Conservation (phyloP, 2,797 vertebrate genomes). For the Pangasius sanitwongsei region DNA sequence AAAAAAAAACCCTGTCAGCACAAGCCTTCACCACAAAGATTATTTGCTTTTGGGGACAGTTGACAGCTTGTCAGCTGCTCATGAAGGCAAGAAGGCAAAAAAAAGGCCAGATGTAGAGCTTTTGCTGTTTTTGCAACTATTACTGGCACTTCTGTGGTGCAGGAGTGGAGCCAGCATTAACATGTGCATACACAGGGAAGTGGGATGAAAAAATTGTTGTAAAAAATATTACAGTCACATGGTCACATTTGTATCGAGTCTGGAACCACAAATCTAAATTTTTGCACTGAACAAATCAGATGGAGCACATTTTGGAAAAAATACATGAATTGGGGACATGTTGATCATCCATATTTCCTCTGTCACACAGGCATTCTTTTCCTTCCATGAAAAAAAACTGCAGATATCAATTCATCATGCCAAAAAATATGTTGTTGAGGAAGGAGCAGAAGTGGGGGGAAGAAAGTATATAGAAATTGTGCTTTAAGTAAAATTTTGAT, state of each 20-base stretch:
- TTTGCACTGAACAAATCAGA: background rate
- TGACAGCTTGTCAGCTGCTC: slow-evolving; percentile 17
- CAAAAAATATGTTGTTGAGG: background rate
- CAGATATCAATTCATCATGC: background rate
- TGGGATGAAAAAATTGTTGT: background rate
- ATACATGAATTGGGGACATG: background rate
- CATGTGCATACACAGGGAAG: background rate
- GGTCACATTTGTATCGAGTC: background rate
- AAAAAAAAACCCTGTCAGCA: background rate
- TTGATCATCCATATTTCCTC: background rate
- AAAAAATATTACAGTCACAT: background rate
- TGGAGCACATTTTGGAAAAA: background rate
- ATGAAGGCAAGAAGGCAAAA: slow-evolving; percentile 7
- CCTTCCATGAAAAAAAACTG: background rate
- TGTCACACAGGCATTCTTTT: background rate
- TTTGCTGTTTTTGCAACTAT: background rate
- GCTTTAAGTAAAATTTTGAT: background rate
- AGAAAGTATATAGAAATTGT: background rate
- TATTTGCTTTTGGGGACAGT: slow-evolving; percentile 15
- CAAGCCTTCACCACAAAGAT: slow-evolving; percentile 2
- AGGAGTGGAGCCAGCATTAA: background rate
- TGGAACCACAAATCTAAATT: background rate
- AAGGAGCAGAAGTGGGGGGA: background rate
- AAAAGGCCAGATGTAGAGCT: background rate
- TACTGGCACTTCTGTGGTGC: background rate